Evolutionary conservation across 2,888 invertebrate genomes (phyloP).

Genomic region (Microctonus hyperodae): DNA sequence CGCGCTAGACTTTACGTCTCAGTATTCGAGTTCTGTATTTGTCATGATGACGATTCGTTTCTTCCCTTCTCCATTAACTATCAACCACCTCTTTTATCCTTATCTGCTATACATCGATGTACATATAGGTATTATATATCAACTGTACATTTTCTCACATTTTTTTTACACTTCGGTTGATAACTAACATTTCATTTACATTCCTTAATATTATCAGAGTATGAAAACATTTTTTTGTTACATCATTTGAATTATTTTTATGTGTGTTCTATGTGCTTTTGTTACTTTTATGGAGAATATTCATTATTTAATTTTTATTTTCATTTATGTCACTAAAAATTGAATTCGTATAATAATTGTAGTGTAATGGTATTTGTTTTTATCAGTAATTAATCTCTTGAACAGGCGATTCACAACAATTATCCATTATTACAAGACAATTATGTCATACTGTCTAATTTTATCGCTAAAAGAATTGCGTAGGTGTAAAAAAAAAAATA

Average conservation of each 20-base stretch:
- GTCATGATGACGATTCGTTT: background rate
- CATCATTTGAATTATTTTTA: background rate
- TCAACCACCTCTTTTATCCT: background rate
- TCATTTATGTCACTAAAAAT: background rate
- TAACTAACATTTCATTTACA: background rate
- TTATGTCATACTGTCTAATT: background rate
- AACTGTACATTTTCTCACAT: background rate
- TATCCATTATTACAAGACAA: background rate
- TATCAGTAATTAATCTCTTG: no score
- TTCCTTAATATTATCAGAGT: background rate
- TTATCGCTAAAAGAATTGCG: background rate
- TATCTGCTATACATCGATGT: no score
- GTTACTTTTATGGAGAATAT: no score
- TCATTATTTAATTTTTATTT: background rate
- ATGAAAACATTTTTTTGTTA: background rate
- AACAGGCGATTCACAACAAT: background rate
- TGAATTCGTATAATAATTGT: no score
- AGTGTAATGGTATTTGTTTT: no score
- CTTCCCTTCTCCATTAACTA: constrained; percentile 1
- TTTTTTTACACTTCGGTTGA: background rate
- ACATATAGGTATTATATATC: background rate
- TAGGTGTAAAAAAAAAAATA: no score
- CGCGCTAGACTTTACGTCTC: constrained; percentile 34
- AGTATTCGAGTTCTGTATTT: constrained; percentile 9
- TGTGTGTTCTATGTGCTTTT: no score